A percentile compares a stretch with the other conserved stretches of the same genome.
Conservation (phyloP, 2,888 invertebrate genomes). For the Diplolepis rosae region DNA sequence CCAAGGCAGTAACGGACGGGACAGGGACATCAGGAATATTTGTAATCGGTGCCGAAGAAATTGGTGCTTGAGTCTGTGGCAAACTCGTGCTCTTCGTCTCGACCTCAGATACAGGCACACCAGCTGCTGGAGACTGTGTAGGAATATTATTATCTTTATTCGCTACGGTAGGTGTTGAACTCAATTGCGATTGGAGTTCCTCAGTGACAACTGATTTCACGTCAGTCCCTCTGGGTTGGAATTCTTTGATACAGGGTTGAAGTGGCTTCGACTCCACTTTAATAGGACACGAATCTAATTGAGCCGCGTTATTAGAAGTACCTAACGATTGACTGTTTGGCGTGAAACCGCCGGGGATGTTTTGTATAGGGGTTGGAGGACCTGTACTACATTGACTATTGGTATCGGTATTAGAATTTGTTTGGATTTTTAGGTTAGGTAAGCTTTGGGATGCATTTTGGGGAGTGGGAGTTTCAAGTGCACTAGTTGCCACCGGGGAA, state of each 20-base stretch:
- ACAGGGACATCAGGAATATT: constrained; percentile 49
- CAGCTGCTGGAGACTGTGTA: constrained; percentile 65
- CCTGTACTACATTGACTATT: constrained; percentile 57
- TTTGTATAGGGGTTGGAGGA: constrained; percentile 51
- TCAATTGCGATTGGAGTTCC: constrained; percentile 43
- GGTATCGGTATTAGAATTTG: constrained; percentile 50
- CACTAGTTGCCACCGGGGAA: constrained; percentile 44
- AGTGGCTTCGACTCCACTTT: constrained; percentile 60
- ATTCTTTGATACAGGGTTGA: constrained; percentile 60
- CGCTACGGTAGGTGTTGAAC: constrained; percentile 43
- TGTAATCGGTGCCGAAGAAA: constrained; percentile 39
- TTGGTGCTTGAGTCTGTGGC: constrained; percentile 28
- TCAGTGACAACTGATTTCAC: constrained; percentile 53
- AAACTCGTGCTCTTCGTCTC: constrained; percentile 40
- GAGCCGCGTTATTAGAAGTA: constrained; percentile 44
- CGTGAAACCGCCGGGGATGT: constrained; percentile 52
- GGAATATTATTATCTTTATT: constrained; percentile 58
- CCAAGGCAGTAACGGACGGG: constrained; percentile 51
- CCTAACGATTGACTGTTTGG: constrained; percentile 43
- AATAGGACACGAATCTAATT: constrained; percentile 45
- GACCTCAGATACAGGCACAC: constrained; percentile 40
- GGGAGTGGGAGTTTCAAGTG: constrained; percentile 47
- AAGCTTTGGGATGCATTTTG: constrained; percentile 53
- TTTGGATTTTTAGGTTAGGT: constrained; percentile 50
- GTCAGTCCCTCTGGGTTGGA: constrained; percentile 60